Evolutionary conservation across 2,797 vertebrate species (phyloP).

Genomic region (Austrolebias charrua): DNA sequence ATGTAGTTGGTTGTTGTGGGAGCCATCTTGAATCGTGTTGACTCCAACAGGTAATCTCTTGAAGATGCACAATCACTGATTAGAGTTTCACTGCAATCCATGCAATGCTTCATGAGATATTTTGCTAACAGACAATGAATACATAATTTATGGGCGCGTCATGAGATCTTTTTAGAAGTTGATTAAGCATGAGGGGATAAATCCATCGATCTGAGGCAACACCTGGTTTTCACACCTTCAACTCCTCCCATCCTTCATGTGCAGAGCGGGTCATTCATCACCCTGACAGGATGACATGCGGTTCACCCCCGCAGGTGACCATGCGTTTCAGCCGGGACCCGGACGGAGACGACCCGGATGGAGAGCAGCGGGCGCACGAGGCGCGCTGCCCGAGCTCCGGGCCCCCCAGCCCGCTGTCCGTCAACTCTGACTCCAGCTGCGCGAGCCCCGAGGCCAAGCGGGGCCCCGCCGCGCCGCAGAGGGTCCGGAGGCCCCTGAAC

Average conservation of each 20-base stretch:
- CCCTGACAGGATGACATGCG: slow-evolving; percentile 43
- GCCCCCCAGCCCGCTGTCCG: slow-evolving; percentile 75
- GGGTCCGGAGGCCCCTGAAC: slow-evolving; percentile 83
- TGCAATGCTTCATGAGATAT: no score
- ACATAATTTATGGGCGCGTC: no score
- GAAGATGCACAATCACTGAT: no score
- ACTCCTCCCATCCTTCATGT: slow-evolving; percentile 78
- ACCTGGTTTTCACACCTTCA: slow-evolving; percentile 81
- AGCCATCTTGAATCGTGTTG: no score
- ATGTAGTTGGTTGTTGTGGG: no score
- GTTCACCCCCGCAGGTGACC: background rate
- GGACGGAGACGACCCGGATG: slow-evolving; percentile 14
- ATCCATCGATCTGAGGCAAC: slow-evolving; percentile 49
- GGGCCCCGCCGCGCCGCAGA: slow-evolving; percentile 52
- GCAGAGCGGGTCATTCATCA: slow-evolving; percentile 70
- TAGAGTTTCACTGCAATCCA: no score
- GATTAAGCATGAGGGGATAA: no score
- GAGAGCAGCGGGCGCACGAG: slow-evolving; percentile 45
- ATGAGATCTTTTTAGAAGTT: no score
- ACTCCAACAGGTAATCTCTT: no score
- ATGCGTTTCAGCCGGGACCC: slow-evolving; percentile 72
- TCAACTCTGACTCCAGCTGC: slow-evolving; percentile 78
- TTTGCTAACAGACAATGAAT: no score
- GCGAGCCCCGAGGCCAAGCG: slow-evolving; percentile 75
- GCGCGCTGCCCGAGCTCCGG: slow-evolving; percentile 55